These are phyloP conservation scores for human (Homo sapiens) DNA, from an alignment of 2,113 vertebrate genomes.

Conservation along the genomic window GRCh38 chr13:62741501-62742000, in stretches of 20 bases:
- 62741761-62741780: background rate
- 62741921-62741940: background rate
- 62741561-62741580: background rate
- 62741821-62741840: background rate
- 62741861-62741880: background rate
- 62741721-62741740: background rate
- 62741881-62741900: background rate
- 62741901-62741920: background rate
- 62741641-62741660: background rate
- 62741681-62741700: background rate
- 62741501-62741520: background rate
- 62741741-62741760: background rate
- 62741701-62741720: background rate
- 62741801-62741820: background rate
- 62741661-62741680: background rate
- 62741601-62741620: background rate
- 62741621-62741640: background rate
- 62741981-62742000: background rate
- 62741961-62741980: constrained; percentile 13
- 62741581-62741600: background rate
- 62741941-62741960: background rate
- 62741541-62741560: background rate
- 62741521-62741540: background rate
- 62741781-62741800: background rate
- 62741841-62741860: background rate